phyloP scores from a whole-genome alignment of 2,113 vertebrate genomes.

The Stigmatopora argus region DNA sequence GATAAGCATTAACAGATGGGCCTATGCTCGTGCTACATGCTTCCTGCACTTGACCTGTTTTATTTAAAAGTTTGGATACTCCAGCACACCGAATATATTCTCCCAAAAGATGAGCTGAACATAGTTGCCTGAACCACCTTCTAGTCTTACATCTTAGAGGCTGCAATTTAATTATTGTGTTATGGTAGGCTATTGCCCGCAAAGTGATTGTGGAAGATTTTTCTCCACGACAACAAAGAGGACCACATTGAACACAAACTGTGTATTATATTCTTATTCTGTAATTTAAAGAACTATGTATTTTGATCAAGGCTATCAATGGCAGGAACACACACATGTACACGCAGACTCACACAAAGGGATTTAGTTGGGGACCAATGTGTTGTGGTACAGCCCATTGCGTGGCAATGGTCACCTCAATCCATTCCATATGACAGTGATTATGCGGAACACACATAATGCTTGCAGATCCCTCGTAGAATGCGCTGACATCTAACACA shows the following conservation, averaged over 20 bases:
- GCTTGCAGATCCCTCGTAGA: slow-evolving; percentile 70
- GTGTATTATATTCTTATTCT: background rate
- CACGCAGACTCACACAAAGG: slow-evolving; percentile 1
- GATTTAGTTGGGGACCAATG: slow-evolving; percentile 41
- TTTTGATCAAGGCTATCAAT: slow-evolving; percentile 6
- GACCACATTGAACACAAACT: slow-evolving; percentile 1
- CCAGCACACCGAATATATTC: slow-evolving; percentile 5
- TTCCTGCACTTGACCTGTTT: slow-evolving; percentile 24
- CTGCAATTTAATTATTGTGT: background rate
- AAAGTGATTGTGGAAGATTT: background rate
- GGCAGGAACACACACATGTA: background rate
- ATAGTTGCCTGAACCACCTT: background rate
- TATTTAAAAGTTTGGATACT: slow-evolving; percentile 8
- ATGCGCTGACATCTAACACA: slow-evolving; percentile 75
- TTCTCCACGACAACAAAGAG: background rate
- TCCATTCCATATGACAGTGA: slow-evolving; percentile 95
- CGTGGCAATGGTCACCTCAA: slow-evolving; percentile 75
- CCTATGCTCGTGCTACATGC: slow-evolving; percentile 36
- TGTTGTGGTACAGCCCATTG: slow-evolving; percentile 55
- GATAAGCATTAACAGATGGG: slow-evolving; percentile 69
- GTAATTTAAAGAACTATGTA: background rate
- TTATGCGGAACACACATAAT: slow-evolving; percentile 80
- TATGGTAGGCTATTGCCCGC: background rate
- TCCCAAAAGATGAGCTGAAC: background rate
- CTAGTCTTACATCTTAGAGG: background rate